Conservation (phyloP, 1,140 invertebrate species). For the Drosophila kepulauana region DNA sequence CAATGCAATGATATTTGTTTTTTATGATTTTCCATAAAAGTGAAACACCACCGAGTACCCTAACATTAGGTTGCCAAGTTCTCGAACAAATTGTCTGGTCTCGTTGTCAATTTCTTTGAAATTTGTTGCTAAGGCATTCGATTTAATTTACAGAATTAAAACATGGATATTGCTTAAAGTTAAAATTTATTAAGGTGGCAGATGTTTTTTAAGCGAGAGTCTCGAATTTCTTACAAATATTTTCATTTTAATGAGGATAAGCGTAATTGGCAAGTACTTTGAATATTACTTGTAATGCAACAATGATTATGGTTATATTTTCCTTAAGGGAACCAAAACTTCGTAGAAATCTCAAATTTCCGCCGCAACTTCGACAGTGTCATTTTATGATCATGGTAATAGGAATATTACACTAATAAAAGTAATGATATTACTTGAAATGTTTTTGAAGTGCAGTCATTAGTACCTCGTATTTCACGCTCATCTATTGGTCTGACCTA, state of each 20-base stretch:
- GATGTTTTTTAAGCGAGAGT: neutral
- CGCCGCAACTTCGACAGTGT: too few relatives aligned
- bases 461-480: neutral
- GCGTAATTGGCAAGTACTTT: neutral
- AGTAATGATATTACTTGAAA: too few relatives aligned
- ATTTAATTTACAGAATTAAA: conserved; percentile 22
- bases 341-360: neutral
- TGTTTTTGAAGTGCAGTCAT: too few relatives aligned
- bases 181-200: neutral
- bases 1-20: conserved; percentile 35
- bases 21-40: conserved; percentile 33
- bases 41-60: neutral
- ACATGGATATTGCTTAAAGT: conserved; percentile 17
- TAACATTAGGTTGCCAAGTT: neutral
- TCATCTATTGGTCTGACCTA: neutral
- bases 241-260: neutral
- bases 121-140: conserved; percentile 8
- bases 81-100: conserved; percentile 14
- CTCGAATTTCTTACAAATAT: neutral
- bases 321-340: neutral
- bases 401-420: too few relatives aligned
- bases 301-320: neutral
- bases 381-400: too few relatives aligned
- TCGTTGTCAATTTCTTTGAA: conserved; percentile 5
- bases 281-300: too few relatives aligned